Conservation (phyloP, 2,797 vertebrate species). For the Calcarius lapponicus region DNA sequence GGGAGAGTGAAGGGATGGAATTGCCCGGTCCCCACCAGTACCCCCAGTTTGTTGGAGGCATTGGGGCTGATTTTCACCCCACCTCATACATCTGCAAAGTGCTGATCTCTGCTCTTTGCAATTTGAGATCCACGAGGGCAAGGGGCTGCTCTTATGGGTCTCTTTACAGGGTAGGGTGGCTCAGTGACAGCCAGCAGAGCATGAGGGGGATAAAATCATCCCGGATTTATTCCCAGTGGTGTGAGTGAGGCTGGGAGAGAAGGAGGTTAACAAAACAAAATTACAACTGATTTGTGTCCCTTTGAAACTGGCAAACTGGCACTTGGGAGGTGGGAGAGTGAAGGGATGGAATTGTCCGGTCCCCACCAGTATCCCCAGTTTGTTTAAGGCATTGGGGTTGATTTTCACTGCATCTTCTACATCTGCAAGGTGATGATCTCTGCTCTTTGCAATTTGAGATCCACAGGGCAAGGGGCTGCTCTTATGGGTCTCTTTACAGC, state of each 20-base stretch:
- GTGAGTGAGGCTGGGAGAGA: accelerated
- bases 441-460: not conserved
- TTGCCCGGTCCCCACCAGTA: not conserved
- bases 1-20: accelerated
- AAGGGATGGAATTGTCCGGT: not conserved
- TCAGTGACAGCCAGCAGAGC: no score
- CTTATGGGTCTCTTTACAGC: no score
- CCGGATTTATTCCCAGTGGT: accelerated
- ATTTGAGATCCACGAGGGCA: not conserved
- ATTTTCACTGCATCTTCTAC: accelerated
- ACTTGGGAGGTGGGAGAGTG: no score
- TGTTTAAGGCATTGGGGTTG: accelerated
- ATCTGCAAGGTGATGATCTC: accelerated
- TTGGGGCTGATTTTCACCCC: accelerated
- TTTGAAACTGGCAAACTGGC: not conserved
- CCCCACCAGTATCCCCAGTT: not conserved
- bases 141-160: not conserved
- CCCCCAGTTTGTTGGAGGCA: accelerated
- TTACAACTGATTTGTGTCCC: accelerated
- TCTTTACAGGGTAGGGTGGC: no score
- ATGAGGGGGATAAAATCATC: not conserved
- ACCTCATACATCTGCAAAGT: accelerated
- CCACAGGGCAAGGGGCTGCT: not conserved
- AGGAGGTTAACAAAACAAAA: not conserved
- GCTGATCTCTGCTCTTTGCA: not conserved